A percentile compares a stretch with the other conserved stretches of the same genome.
Evolutionary conservation across 1,140 invertebrate genomes (phyloP).

Genomic region (Anoplolepis gracilipes): DNA sequence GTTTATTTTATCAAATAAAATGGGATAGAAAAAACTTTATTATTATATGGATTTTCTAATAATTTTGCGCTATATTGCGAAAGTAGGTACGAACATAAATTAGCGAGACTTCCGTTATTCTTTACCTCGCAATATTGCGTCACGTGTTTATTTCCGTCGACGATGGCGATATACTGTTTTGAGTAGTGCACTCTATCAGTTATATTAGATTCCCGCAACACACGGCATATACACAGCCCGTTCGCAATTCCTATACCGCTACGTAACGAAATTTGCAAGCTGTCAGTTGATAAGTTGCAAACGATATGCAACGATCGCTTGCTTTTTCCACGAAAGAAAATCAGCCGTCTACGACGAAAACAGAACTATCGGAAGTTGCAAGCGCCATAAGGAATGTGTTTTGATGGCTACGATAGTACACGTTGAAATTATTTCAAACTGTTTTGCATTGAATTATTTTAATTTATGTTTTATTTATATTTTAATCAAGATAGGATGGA

Average conservation of each 20-base stretch:
- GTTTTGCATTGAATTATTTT: background rate
- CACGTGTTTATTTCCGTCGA: slow-evolving; percentile 43
- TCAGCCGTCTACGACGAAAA: slow-evolving; percentile 21
- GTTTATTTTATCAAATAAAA: background rate
- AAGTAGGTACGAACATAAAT: background rate
- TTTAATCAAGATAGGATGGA: too few relatives aligned
- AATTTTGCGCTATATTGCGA: background rate
- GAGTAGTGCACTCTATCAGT: slow-evolving; percentile 57
- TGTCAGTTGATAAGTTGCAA: slow-evolving; percentile 67
- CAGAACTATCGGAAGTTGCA: slow-evolving; percentile 33
- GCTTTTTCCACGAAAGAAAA: slow-evolving; percentile 49
- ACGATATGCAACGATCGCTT: slow-evolving; percentile 18
- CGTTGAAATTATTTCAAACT: background rate
- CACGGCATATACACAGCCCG: background rate
- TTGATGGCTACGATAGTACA: too few relatives aligned
- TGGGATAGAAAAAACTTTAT: background rate
- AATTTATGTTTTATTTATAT: background rate
- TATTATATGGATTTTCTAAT: background rate
- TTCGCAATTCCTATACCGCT: slow-evolving; percentile 18
- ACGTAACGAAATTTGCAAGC: slow-evolving; percentile 65
- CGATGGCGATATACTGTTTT: slow-evolving; percentile 36
- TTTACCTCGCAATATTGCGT: slow-evolving; percentile 56
- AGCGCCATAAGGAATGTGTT: background rate
- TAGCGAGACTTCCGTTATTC: slow-evolving; percentile 21
- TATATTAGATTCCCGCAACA: slow-evolving; percentile 68